Evolutionary conservation across 92 coral and sea anemone genomes (phyloP), one percentile per base, ranked within the genome.

Genomic region (Zoanthus sociatus): DNA sequence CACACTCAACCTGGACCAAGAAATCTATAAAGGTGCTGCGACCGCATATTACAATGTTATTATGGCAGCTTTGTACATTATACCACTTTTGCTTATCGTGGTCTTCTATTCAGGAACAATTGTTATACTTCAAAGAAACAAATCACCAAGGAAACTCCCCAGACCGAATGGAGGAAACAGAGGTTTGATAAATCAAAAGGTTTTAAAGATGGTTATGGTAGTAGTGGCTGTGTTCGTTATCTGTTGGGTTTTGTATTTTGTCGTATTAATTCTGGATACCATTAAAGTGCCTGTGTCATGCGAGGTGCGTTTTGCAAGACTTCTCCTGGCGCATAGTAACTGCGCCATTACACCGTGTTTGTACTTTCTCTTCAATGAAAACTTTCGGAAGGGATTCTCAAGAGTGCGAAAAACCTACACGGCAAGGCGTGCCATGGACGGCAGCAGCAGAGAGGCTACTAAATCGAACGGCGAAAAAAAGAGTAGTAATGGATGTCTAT

Each of bases 301-400:
- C 47, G 85, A 63, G 63, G 86, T 91, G 20, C 15, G 48, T 0
- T 84, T 88, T 44, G 60, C 82, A 30, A 86, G 89, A 4, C 7
- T 6, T 12, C 71, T 88, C 32, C 71, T 77, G 76, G 93, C 93
- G 6, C 71, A 91, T 56, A 77, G 85, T 17, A 91, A 84, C 73
- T 84, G 92, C 44, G 92, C 91, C 15, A 47, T 88, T n/a, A 88
- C 93, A 58, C 93, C 93, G 12, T 77, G 89, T 6, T 67, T 91
- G 8, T 91, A 91, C 33, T 90, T 87, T 7, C 5, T 91, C n/a
- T 91, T 91, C 72, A 91, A 91, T 73, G 91, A 91, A 73, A 91
- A 91, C 71, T 92, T 77, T 58, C 93, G 95, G 17, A 61, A 47
- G 21, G 93, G 91, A 51, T 68, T 90, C 14, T 76, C 50, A 64